These are phyloP conservation scores for Sebastes minor DNA, from an alignment of 2,797 vertebrate species.

Conservation along the genomic window DNA sequence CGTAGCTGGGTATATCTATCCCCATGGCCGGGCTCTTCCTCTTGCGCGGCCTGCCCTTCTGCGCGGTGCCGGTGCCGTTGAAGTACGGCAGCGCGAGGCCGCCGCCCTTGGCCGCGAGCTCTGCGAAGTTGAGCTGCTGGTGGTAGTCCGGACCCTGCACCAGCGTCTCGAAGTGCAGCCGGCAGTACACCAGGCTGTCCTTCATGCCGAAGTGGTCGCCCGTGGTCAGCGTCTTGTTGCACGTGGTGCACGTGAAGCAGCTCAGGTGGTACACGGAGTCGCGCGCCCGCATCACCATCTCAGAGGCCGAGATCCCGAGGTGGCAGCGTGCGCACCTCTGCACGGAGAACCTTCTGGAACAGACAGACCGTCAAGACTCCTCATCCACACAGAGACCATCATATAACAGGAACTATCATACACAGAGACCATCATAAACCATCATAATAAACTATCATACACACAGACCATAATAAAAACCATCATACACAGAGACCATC, in stretches of 20 bases:
- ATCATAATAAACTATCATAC: no score
- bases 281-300: constrained; percentile 99
- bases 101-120: constrained; percentile 94
- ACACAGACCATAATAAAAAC: no score
- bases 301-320: constrained; percentile 98
- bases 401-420: no score
- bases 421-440: no score
- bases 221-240: constrained; percentile 97
- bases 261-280: constrained; percentile 99
- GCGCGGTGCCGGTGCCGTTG: constrained; percentile 93
- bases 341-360: constrained; percentile 99
- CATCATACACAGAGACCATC: no score
- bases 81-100: constrained; percentile 93
- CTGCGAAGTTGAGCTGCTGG: constrained; percentile 94
- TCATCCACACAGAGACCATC: neutral
- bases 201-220: constrained; percentile 99
- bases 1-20: constrained; percentile 94
- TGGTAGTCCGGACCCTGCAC: constrained; percentile 93
- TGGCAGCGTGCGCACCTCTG: constrained; percentile 99
- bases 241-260: constrained; percentile 98
- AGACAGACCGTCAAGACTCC: constrained; percentile 73
- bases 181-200: constrained; percentile 98
- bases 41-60: constrained; percentile 96
- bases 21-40: constrained; percentile 96
- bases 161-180: constrained; percentile 95